A percentile compares a stretch with the other conserved stretches of the same genome.
These are phyloP conservation scores for Microcebus lehilahytsara DNA, from an alignment of 2,113 vertebrate species.

Conservation along the genomic window DNA sequence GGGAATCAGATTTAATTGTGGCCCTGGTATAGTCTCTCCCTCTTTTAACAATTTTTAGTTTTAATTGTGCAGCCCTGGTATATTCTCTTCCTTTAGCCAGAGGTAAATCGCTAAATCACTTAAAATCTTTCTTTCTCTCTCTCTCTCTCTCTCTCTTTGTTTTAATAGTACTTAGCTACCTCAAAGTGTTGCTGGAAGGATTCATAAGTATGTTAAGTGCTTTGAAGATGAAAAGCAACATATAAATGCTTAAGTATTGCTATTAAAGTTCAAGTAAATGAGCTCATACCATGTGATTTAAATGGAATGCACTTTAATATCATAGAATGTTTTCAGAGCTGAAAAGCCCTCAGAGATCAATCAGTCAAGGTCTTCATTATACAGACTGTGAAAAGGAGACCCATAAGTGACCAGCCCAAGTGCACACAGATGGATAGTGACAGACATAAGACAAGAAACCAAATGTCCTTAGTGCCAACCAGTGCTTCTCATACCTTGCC, in stretches of 20 bases:
- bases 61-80: neutral
- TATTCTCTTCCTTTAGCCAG: neutral
- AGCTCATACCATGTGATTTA: conserved; percentile 73
- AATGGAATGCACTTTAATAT: conserved; percentile 61
- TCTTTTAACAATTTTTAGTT: neutral
- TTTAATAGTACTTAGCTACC: conserved; percentile 51
- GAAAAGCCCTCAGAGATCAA: neutral
- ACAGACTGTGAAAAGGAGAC: neutral
- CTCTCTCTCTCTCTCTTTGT: too few relatives aligned
- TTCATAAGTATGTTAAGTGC: conserved; percentile 59
- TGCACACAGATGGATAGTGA: neutral
- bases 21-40: neutral
- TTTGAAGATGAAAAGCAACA: conserved; percentile 78
- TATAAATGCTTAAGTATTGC: conserved; percentile 66
- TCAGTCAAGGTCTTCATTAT: neutral
- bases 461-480: neutral
- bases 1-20: neutral
- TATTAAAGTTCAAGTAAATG: conserved; percentile 73
- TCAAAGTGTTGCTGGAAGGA: conserved; percentile 65
- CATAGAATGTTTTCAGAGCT: conserved; percentile 27
- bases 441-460: neutral
- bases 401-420: neutral
- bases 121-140: too few relatives aligned
- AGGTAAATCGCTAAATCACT: neutral
- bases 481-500: neutral